Conservation (phyloP, 2,113 vertebrate species). For the Sinocyclocheilus maitianheensis region DNA sequence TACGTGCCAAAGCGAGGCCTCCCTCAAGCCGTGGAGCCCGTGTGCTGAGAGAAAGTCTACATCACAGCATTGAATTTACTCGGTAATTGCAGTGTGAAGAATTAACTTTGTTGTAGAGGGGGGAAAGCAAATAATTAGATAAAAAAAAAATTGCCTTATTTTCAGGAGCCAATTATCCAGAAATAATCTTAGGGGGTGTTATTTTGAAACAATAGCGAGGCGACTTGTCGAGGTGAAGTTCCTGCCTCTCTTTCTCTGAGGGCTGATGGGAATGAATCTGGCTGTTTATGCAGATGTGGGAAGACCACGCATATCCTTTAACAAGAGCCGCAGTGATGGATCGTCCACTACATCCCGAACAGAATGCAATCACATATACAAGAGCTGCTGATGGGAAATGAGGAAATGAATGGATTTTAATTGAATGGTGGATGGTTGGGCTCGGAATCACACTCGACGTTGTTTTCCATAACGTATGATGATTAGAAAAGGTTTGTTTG, state of each 20-base stretch:
- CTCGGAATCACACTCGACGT: constrained; percentile 32
- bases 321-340: constrained; percentile 46
- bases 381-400: constrained; percentile 58
- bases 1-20: constrained; percentile 82
- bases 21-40: constrained; percentile 74
- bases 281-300: constrained; percentile 55
- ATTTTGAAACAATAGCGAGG: constrained; percentile 62
- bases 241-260: constrained; percentile 50
- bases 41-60: constrained; percentile 63
- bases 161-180: constrained; percentile 67
- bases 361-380: constrained; percentile 54
- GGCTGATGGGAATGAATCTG: constrained; percentile 58
- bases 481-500: background rate
- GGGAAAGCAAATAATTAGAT: constrained; percentile 56
- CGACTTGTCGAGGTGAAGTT: constrained; percentile 47
- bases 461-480: constrained; percentile 43
- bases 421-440: constrained; percentile 48
- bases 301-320: constrained; percentile 52
- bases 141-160: constrained; percentile 57
- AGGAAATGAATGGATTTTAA: constrained; percentile 41
- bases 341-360: constrained; percentile 43
- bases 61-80: constrained; percentile 63
- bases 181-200: constrained; percentile 59
- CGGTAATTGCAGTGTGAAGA: constrained; percentile 67
- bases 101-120: constrained; percentile 56